Evolutionary conservation across 2,888 invertebrate species (phyloP).

Genomic region (Chalcosyrphus nemorum): DNA sequence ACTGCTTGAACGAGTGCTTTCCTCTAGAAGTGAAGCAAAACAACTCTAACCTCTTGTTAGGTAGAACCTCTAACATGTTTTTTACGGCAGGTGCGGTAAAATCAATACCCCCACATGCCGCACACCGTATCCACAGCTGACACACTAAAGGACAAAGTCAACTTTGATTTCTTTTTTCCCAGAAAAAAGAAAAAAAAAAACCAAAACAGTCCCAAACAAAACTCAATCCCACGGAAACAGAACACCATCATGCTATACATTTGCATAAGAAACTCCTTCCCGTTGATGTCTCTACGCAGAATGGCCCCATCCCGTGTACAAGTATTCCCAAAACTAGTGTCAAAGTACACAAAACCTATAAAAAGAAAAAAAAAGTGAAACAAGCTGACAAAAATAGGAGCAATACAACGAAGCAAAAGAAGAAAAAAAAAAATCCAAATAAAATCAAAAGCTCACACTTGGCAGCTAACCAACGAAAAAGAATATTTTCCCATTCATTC

Average conservation of each 20-base stretch:
- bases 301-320: not conserved
- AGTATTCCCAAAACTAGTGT: constrained; percentile 25
- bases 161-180: constrained; percentile 1
- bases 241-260: constrained; percentile 22
- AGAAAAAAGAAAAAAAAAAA: not conserved
- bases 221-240: constrained; percentile 23
- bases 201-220: not conserved
- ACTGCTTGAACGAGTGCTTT: too few species aligned
- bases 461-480: constrained; percentile 45
- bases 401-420: not conserved
- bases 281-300: not conserved
- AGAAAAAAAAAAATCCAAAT: constrained; percentile 28
- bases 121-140: not conserved
- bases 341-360: constrained; percentile 28
- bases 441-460: constrained; percentile 66
- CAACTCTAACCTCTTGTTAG: too few species aligned
- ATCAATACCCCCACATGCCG: constrained; percentile 4
- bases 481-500: constrained; percentile 37
- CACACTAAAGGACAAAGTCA: not conserved
- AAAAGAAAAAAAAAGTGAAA: constrained; percentile 11
- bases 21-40: too few species aligned
- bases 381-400: constrained; percentile 1
- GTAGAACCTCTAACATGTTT: too few species aligned
- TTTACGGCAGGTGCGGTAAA: not conserved
- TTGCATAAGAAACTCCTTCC: not conserved